Conservation (phyloP, 2,888 invertebrate species). For the Mimas tiliae region DNA sequence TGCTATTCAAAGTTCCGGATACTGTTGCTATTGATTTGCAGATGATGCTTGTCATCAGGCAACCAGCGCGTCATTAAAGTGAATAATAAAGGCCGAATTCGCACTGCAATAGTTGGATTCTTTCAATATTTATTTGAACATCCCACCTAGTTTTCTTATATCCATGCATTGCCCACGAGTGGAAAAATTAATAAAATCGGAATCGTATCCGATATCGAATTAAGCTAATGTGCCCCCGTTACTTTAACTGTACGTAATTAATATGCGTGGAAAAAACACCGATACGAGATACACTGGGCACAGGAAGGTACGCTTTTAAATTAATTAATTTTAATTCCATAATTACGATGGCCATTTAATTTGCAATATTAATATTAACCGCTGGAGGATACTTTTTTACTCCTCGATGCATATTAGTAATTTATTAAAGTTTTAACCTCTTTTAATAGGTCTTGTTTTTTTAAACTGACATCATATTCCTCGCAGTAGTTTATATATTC, state of each 20-base stretch:
- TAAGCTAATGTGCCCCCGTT: slow-evolving; percentile 72
- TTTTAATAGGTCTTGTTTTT: neutral
- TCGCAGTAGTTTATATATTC: too few species aligned
- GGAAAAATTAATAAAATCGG: slow-evolving; percentile 75
- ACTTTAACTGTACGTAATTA: slow-evolving; percentile 67
- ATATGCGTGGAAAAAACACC: slow-evolving; percentile 63
- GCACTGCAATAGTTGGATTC: too few species aligned
- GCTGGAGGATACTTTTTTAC: slow-evolving; percentile 5
- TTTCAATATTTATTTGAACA: neutral
- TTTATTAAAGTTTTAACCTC: neutral
- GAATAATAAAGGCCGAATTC: too few species aligned
- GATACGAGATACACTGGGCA: slow-evolving; percentile 39
- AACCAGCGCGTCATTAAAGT: too few species aligned
- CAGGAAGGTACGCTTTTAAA: slow-evolving; percentile 42
- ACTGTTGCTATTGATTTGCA: too few species aligned
- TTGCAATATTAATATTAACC: slow-evolving; percentile 18
- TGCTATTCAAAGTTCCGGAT: too few species aligned
- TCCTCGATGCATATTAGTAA: neutral
- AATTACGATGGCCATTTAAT: slow-evolving; percentile 19
- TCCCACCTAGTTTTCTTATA: slow-evolving; percentile 38
- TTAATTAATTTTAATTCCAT: slow-evolving; percentile 45
- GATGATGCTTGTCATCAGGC: too few species aligned
- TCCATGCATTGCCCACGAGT: slow-evolving; percentile 42
- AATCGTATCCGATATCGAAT: slow-evolving; percentile 64
- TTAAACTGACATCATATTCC: too few species aligned